phyloP scores from a whole-genome alignment of 37 sponge, comb jelly and placozoan species.

The Ephydatia muelleri region DNA sequence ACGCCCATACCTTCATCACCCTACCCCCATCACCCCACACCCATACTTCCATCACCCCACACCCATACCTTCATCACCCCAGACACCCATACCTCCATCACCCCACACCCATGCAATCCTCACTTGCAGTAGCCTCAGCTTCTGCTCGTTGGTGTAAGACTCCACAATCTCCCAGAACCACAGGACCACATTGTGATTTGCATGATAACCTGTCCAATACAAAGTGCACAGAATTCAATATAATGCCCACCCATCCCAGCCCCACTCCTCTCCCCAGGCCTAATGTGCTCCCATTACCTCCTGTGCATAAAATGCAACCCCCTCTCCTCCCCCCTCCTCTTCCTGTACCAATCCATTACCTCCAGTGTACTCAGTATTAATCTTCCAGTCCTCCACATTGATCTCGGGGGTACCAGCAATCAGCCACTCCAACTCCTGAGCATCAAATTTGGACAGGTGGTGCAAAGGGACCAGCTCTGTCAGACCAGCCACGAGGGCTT shows the following conservation, averaged over 20 bases:
- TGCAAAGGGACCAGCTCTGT: conserved; percentile 72
- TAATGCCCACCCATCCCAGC: background rate
- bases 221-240: background rate
- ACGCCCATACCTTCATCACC: no score
- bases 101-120: background rate
- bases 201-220: conserved; percentile 59
- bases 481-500: conserved; percentile 64
- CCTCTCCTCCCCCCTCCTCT: background rate
- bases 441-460: conserved; percentile 72
- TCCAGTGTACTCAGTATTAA: conserved; percentile 75
- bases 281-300: background rate
- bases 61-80: no score
- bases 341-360: conserved; percentile 39
- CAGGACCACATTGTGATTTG: conserved; percentile 45
- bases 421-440: conserved; percentile 89
- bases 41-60: no score
- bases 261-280: background rate
- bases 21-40: no score
- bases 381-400: conserved; percentile 86
- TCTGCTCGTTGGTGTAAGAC: conserved; percentile 71
- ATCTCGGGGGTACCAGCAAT: conserved; percentile 88
- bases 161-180: conserved; percentile 88
- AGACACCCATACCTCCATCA: no score
- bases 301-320: background rate
- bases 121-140: conserved; percentile 85